Percentiles rank a stretch among this genome's conserved stretches.
Evolutionary conservation across 2,888 invertebrate species (phyloP).

Genomic region (Busseola fusca): DNA sequence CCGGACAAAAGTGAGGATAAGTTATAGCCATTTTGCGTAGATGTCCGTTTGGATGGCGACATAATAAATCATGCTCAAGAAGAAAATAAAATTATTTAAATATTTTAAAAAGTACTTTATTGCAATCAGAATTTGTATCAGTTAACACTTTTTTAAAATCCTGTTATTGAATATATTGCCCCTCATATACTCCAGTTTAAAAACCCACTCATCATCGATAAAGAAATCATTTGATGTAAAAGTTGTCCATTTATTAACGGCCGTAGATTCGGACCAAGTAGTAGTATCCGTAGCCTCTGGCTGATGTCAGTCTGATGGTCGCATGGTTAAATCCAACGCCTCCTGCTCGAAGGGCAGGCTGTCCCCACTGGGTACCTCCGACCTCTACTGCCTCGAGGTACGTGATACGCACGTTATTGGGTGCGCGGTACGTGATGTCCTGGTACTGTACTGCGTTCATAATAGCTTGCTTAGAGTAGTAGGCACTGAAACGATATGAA

Average conservation of each 20-base stretch:
- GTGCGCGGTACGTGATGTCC: constrained; percentile 76
- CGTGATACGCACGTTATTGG: constrained; percentile 69
- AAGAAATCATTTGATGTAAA: neutral
- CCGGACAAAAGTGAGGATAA: neutral
- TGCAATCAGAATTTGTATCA: no score
- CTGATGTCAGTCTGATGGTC: constrained; percentile 73
- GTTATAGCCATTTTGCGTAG: neutral
- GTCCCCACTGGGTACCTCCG: constrained; percentile 74
- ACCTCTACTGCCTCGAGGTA: constrained; percentile 74
- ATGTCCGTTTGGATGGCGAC: neutral
- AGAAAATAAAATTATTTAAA: no score
- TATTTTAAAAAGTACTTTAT: no score
- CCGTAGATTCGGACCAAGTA: constrained; percentile 79
- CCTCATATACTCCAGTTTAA: no score
- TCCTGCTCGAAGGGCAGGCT: constrained; percentile 67
- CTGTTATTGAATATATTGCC: no score
- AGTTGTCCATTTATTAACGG: constrained; percentile 36
- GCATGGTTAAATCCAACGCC: constrained; percentile 73
- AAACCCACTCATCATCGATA: no score
- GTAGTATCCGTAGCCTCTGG: constrained; percentile 76
- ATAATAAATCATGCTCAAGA: no score
- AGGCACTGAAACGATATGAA: neutral
- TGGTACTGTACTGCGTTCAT: constrained; percentile 74
- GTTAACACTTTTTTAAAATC: no score
- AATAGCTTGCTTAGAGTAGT: constrained; percentile 60